These are phyloP conservation scores for Eutolmus rufibarbis DNA, from an alignment of 2,888 invertebrate genomes.

Conservation along the genomic window DNA sequence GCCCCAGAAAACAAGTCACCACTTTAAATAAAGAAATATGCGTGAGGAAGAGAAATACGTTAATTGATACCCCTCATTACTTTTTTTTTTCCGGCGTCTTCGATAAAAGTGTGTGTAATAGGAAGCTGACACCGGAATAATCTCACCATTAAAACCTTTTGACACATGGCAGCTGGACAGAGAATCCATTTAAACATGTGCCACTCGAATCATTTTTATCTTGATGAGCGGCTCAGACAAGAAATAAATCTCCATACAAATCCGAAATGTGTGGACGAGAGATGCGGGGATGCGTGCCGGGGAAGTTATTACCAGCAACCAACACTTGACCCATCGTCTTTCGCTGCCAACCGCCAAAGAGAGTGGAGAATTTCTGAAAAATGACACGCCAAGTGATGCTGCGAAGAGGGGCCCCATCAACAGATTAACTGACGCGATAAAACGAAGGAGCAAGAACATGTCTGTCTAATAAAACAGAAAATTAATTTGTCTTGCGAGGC, in stretches of 20 bases:
- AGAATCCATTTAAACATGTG: conserved; percentile 33
- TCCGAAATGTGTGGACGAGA: not conserved
- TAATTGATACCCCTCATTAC: not conserved
- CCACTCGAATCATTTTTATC: conserved; percentile 34
- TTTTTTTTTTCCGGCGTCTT: not conserved
- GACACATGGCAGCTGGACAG: conserved; percentile 38
- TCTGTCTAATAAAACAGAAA: conserved; percentile 47
- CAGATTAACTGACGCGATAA: conserved; percentile 44
- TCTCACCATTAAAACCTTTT: conserved; percentile 39
- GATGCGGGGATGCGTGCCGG: not conserved
- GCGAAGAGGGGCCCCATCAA: conserved; percentile 8
- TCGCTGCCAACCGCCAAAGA: conserved; percentile 1
- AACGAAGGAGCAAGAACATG: conserved; percentile 45
- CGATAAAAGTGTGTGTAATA: conserved; percentile 34
- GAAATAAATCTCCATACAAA: conserved; percentile 32
- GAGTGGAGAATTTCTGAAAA: conserved; percentile 9
- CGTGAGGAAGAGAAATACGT: not conserved
- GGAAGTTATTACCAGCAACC: conserved; percentile 33
- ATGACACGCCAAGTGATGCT: conserved; percentile 35
- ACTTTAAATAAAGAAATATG: not conserved
- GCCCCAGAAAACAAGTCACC: not conserved
- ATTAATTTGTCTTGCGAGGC: conserved; percentile 46
- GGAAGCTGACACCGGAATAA: conserved; percentile 37
- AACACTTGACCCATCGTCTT: conserved; percentile 24
- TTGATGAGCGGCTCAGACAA: conserved; percentile 21